Base-by-base conservation (phyloP, 2,113 vertebrate species). In the Xiphorhynchus elegans region DNA sequence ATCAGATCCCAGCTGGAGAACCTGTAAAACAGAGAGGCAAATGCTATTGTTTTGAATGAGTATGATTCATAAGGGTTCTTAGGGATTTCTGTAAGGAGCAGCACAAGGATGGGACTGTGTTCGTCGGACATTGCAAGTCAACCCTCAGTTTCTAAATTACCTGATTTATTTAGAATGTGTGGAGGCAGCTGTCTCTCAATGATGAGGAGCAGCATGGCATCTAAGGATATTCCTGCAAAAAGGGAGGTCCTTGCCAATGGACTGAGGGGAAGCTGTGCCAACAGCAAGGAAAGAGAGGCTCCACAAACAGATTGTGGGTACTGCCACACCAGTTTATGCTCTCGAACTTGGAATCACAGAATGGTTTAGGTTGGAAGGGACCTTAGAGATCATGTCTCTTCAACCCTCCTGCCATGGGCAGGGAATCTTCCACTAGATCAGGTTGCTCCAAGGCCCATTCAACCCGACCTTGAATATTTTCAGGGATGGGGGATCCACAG, bases 1-100 rank as follows among this genome's bases (percentile, higher is more conserved):
- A 97, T 99, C 99, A 10, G 99, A 99, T 89, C 99, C 99, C 60
- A 99, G 98, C 96, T 99, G 99, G 77, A 99, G 97, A 90, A 99
- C 99, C 99, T 99, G 96, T 25, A 92, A 96, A n/a, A 90, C 53
- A 97, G 53, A 73, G 59, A 58, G 49, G 28, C 17, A 79, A 69
- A 76, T 24, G 17, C 90, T 66, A 39, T 8, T 17, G 47, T 21
- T 94, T 56, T 59, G 21, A 31, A 14, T n/a, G 25, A 40, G 23
- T 0, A 74, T 15, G 21, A 76, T 33, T 10, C 55, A 5, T 31
- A 35, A n/a, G 13, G 53, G 33, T 31, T 59, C 24, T 68, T 63
- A 60, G 0, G 6, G 80, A 79, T 62, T 89, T 66, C 76, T 77
- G 58, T 35, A 53, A 81, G 73, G 66, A 64, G 10, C 62, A 82